A percentile compares a stretch with the other conserved stretches of the same genome.
phyloP scores from a whole-genome alignment of 2,888 invertebrate species.

The Drosophila macrospina region DNA sequence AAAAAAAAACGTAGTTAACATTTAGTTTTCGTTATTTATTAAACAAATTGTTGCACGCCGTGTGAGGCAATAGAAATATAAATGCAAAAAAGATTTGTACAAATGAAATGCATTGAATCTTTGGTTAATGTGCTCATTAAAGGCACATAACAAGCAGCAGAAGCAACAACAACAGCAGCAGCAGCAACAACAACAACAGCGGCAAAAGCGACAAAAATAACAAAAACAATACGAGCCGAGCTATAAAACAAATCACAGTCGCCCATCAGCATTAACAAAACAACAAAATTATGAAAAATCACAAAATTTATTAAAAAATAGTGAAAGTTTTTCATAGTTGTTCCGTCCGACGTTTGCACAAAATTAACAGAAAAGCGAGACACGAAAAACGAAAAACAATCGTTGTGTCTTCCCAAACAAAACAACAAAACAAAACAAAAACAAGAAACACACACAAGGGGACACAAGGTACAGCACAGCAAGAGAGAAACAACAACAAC shows the following conservation, averaged over 20 bases:
- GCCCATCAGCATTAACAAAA: conserved; percentile 38
- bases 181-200: conserved; percentile 14
- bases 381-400: conserved; percentile 64
- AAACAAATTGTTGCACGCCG: conserved; percentile 39
- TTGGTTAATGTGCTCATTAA: conserved; percentile 63
- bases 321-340: conserved; percentile 80
- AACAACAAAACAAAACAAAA: conserved; percentile 20
- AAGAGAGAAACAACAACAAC: conserved; percentile 30
- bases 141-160: conserved; percentile 21
- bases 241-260: conserved; percentile 51
- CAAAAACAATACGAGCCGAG: conserved; percentile 24
- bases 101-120: conserved; percentile 68
- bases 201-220: conserved; percentile 15
- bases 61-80: conserved; percentile 25
- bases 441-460: conserved; percentile 12
- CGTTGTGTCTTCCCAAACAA: conserved; percentile 46
- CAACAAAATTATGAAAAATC: conserved; percentile 77
- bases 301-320: conserved; percentile 78
- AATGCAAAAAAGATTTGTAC: conserved; percentile 35
- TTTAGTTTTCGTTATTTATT: conserved; percentile 33
- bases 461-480: conserved; percentile 10
- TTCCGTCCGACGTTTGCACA: conserved; percentile 66
- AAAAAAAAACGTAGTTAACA: conserved; percentile 29
- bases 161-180: background rate
- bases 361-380: conserved; percentile 76